Base-by-base conservation (phyloP, 2,113 vertebrate species). In the Vireo altiloquus region DNA sequence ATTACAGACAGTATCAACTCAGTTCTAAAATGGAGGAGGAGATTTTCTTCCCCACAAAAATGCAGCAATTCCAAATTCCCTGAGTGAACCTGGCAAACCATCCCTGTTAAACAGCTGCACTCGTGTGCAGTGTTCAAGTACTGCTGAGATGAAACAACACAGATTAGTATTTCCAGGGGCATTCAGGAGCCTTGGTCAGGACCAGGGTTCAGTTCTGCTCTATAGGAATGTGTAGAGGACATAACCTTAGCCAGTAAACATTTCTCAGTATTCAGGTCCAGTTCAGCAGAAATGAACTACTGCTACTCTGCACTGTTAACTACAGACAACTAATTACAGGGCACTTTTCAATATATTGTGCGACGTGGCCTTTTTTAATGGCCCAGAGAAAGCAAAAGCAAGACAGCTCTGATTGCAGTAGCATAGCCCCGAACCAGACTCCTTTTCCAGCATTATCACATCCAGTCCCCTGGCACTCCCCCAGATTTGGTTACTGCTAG, bases 191-290 rank as follows among this genome's bases (percentile, higher is more conserved):
- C 31, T 79, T 7, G 0, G 8, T 91, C 46, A 80, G 46, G 50
- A 79, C 24, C 33, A 24, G 19, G 19, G 61, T 39, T 82, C 49
- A 9, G 35, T 27, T 56, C 30, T 85, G 54, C 70, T 52, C 57
- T 57, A 2, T 0, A 1, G 49, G 37, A 87, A 60, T 13, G 11
- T 0, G 0, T 15, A 28, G 78, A 80, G 82, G 37, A 59, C 44
- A 5, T 2, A 15, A 57, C 53, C 74, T 72, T 37, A 84, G 40
- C 31, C 40, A 2, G 0, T 24, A 65, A 92, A 53, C 4, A 9
- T 85, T 91, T 82, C 54, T 89, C 53, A 79, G 37, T 44, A 66
- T 76, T 87, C 69, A 54, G 39, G n/a, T 54, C 71, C 37, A 46
- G 49, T 80, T 93, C 69, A 91, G 72, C 77, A 92, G 56, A 87